Evolutionary conservation across 1,140 invertebrate genomes (phyloP).

Genomic region (Ips nitidus): DNA sequence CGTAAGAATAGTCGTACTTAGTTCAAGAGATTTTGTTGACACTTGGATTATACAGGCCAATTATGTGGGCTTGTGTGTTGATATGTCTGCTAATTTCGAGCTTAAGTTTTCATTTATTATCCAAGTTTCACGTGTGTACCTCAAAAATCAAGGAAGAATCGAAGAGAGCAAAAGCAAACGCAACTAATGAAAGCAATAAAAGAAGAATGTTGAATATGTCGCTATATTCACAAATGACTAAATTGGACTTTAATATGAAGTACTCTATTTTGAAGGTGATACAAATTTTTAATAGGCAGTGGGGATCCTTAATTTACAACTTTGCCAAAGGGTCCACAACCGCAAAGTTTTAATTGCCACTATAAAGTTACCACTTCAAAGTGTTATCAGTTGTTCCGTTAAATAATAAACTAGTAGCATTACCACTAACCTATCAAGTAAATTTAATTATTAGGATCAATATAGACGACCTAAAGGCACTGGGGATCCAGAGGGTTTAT

Average conservation of each 20-base stretch:
- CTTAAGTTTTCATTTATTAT: conserved; percentile 42
- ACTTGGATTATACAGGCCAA: conserved; percentile 34
- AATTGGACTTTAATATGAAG: conserved; percentile 50
- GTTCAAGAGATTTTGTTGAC: conserved; percentile 1
- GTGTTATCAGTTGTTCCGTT: too few relatives aligned
- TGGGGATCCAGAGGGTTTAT: conserved; percentile 57
- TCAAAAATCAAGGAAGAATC: conserved; percentile 12
- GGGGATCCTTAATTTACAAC: too few relatives aligned
- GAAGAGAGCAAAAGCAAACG: conserved; percentile 16
- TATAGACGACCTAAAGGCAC: conserved; percentile 35
- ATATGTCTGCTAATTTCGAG: conserved; percentile 41
- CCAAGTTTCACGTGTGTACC: conserved; percentile 43
- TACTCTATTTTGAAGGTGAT: conserved; percentile 43
- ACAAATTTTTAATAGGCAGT: neutral
- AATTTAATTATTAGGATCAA: conserved; percentile 32
- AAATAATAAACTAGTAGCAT: too few relatives aligned
- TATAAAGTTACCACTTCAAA: too few relatives aligned
- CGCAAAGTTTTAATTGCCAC: too few relatives aligned
- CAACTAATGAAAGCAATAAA: conserved; percentile 22
- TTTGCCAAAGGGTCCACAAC: too few relatives aligned
- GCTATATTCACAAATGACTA: conserved; percentile 31
- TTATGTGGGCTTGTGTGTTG: conserved; percentile 46
- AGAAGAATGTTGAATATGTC: conserved; percentile 40
- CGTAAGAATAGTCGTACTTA: conserved; percentile 52
- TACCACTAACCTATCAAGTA: too few relatives aligned